These are phyloP conservation scores for Aphidoletes aphidimyza DNA, from an alignment of 2,888 invertebrate genomes.

Conservation along the genomic window DNA sequence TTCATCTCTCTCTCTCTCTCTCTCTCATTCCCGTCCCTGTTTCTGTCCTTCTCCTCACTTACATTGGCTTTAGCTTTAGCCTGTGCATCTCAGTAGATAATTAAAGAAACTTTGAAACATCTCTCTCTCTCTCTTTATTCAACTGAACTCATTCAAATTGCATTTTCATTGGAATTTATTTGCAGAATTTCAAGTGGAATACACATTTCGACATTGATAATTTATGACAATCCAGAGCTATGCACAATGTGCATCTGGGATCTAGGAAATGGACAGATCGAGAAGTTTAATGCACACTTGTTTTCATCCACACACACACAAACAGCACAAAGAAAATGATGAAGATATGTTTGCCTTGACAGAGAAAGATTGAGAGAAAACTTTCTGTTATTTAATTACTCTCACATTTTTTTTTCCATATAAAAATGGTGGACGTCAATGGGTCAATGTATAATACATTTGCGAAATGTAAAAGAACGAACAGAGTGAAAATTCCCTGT, in stretches of 20 bases:
- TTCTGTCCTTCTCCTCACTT: no score
- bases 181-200: neutral
- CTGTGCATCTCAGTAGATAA: neutral
- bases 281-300: no score
- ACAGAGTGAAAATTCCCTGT: neutral
- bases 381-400: neutral
- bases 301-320: no score
- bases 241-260: no score
- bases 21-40: no score
- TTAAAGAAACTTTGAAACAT: conserved; percentile 16
- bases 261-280: no score
- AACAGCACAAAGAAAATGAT: neutral
- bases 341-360: no score
- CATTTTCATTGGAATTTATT: conserved; percentile 28
- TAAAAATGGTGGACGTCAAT: no score
- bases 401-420: neutral
- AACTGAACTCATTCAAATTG: conserved; percentile 21
- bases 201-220: neutral
- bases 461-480: no score
- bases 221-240: neutral
- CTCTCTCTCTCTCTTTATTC: neutral
- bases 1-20: neutral
- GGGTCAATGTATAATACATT: no score
- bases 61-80: no score
- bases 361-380: no score